Base-by-base conservation (phyloP, 2,888 invertebrate species). In the Cylindroiulus punctatus region DNA sequence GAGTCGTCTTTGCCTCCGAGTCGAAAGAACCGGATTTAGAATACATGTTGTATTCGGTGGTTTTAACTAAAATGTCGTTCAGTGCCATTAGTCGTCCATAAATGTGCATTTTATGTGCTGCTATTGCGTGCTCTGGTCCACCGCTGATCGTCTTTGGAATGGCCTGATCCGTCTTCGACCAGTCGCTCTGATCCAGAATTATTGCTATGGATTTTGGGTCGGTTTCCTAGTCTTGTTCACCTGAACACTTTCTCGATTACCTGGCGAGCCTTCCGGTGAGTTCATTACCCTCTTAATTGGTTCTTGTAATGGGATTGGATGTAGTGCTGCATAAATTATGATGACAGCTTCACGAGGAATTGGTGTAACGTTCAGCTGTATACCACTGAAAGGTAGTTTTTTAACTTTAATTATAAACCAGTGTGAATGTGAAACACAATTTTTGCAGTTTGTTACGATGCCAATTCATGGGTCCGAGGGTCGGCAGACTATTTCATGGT, bases 251-350 rank as follows among this genome's bases (percentile, higher is more conserved):
- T 26, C 30, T 76, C 14, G 76, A 76, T 76, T 76, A 76, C 76
- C 76, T 76, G 22, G 76, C 76, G 12, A 76, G 76, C 30, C 30
- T n/a, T n/a, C 30, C 76, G 76, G 76, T 76, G 76, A 30, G 76
- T 76, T 76, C 76, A 30, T 76, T 76, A 76, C 76, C 76, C 76
- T 76, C 76, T 76, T 76, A 76, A 76, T 76, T 76, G 30, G 76
- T 76, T 76, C 76, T 76, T 12, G 30, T 76, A 76, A 76, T 76
- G 76, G 30, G 76, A 76, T 76, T 76, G 76, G 76, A 30, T 22
- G 30, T 76, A 76, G 76, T 76, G 30, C 76, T 76, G 30, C 76
- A 76, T 76, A 76, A 76, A 26, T 76, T 76, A 76, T 30, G 30
- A 12, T 76, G 76, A 76, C 76, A 76, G 76, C 76, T 76, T n/a